phyloP scores from a whole-genome alignment of 2,113 vertebrate genomes.

The Crotalus viridis region DNA sequence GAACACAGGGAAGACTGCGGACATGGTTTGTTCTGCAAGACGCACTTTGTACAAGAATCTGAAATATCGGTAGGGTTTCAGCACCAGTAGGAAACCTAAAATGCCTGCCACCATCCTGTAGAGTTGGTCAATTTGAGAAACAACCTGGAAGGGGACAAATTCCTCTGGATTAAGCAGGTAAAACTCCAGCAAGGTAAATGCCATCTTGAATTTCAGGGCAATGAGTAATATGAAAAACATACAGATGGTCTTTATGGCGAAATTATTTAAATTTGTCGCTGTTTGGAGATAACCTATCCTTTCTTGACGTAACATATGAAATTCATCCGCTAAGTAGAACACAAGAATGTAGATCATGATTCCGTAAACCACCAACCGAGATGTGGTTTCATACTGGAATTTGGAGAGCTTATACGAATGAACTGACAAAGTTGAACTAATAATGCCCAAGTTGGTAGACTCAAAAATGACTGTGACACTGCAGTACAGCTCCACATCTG shows the following conservation, averaged over 20 bases:
- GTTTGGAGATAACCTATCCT: slow-evolving; percentile 42
- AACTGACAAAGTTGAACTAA: slow-evolving; percentile 54
- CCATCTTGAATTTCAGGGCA: slow-evolving; percentile 42
- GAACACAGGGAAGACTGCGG: slow-evolving; percentile 40
- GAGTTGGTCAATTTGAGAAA: slow-evolving; percentile 56
- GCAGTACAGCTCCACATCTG: slow-evolving; percentile 56
- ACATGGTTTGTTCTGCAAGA: slow-evolving; percentile 56
- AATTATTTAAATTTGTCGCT: slow-evolving; percentile 45
- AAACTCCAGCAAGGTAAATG: slow-evolving; percentile 36
- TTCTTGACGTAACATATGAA: slow-evolving; percentile 30
- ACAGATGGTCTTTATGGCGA: slow-evolving; percentile 48
- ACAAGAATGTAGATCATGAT: slow-evolving; percentile 49
- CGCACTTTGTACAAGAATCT: slow-evolving; percentile 51
- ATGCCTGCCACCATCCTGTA: slow-evolving; percentile 51
- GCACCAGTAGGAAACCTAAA: slow-evolving; percentile 54
- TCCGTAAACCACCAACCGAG: slow-evolving; percentile 18
- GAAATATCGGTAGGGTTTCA: slow-evolving; percentile 66
- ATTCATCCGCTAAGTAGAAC: slow-evolving; percentile 36
- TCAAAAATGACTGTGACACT: slow-evolving; percentile 64
- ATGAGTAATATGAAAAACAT: slow-evolving; percentile 44
- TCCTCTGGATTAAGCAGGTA: slow-evolving; percentile 29
- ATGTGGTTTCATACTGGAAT: slow-evolving; percentile 17
- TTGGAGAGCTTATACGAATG: slow-evolving; percentile 57
- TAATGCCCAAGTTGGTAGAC: slow-evolving; percentile 46
- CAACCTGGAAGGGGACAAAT: slow-evolving; percentile 65